Conservation (phyloP, 2,888 invertebrate genomes). For the Baronia brevicornis region DNA sequence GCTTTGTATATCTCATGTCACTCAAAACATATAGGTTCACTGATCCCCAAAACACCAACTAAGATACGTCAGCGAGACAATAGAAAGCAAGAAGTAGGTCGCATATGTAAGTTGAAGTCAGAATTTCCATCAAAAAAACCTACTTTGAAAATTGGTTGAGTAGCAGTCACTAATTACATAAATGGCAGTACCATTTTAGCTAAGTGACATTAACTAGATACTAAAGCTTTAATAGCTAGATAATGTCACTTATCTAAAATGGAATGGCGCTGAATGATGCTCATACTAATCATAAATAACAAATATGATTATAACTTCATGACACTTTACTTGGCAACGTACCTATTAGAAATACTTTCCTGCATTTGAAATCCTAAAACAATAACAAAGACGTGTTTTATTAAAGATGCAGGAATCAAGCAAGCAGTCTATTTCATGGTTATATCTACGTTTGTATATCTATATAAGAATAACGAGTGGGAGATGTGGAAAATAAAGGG, state of each 20-base stretch:
- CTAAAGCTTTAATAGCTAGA: background rate
- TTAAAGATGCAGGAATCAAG: background rate
- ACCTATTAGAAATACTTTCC: too few relatives aligned
- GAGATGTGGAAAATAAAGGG: too few relatives aligned
- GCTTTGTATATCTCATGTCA: conserved; percentile 14
- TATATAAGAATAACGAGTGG: too few relatives aligned
- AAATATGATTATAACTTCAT: too few relatives aligned
- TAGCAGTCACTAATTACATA: conserved; percentile 15
- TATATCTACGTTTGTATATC: background rate
- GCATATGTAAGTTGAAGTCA: conserved; percentile 26
- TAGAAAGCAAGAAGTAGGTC: conserved; percentile 37
- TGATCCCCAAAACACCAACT: conserved; percentile 14
- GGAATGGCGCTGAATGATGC: too few relatives aligned
- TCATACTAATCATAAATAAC: too few relatives aligned
- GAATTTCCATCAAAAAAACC: conserved; percentile 31
- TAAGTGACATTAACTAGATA: background rate
- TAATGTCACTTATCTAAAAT: too few relatives aligned
- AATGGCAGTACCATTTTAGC: conserved; percentile 5
- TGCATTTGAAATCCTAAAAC: too few relatives aligned
- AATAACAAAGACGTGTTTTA: too few relatives aligned
- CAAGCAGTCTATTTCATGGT: background rate
- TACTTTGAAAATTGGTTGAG: conserved; percentile 22
- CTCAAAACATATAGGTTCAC: conserved; percentile 15
- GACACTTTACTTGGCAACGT: too few relatives aligned
- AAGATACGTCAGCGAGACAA: conserved; percentile 21